Percentiles rank a stretch among this genome's conserved stretches.
phyloP scores from a whole-genome alignment of 1,140 invertebrate genomes.

The Papilio helenus region DNA sequence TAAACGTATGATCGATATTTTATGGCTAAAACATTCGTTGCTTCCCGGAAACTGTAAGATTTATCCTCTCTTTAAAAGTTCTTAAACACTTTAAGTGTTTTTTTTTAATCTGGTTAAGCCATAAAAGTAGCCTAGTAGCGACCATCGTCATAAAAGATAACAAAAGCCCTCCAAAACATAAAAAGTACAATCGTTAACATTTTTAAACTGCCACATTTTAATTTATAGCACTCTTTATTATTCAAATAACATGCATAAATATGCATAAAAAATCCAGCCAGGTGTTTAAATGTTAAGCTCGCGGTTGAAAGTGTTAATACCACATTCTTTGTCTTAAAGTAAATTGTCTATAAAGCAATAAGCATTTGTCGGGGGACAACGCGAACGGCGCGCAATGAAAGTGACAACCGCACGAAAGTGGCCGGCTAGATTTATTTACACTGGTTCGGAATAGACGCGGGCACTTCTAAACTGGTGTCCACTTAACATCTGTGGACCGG shows the following conservation, averaged over 20 bases:
- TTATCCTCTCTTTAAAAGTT: not conserved
- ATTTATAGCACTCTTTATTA: slow-evolving; percentile 11
- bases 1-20: too few relatives aligned
- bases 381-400: slow-evolving; percentile 69
- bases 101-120: not conserved
- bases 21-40: too few relatives aligned
- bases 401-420: slow-evolving; percentile 78
- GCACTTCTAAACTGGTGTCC: slow-evolving; percentile 77
- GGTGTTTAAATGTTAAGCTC: slow-evolving; percentile 11
- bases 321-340: slow-evolving; percentile 33
- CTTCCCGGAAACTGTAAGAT: not conserved
- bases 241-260: not conserved
- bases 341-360: slow-evolving; percentile 40
- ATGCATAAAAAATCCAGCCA: not conserved
- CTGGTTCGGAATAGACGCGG: slow-evolving; percentile 76
- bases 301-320: slow-evolving; percentile 19
- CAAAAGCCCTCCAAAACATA: not conserved
- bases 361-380: slow-evolving; percentile 54
- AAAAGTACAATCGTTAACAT: not conserved
- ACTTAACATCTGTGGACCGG: slow-evolving; percentile 69
- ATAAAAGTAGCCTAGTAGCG: slow-evolving; percentile 14
- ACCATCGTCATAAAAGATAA: not conserved
- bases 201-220: slow-evolving; percentile 11
- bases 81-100: not conserved
- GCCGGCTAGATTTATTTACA: slow-evolving; percentile 79